A percentile compares a stretch with the other conserved stretches of the same genome.
Conservation (phyloP, 2,797 vertebrate genomes). For the Microchirus variegatus region DNA sequence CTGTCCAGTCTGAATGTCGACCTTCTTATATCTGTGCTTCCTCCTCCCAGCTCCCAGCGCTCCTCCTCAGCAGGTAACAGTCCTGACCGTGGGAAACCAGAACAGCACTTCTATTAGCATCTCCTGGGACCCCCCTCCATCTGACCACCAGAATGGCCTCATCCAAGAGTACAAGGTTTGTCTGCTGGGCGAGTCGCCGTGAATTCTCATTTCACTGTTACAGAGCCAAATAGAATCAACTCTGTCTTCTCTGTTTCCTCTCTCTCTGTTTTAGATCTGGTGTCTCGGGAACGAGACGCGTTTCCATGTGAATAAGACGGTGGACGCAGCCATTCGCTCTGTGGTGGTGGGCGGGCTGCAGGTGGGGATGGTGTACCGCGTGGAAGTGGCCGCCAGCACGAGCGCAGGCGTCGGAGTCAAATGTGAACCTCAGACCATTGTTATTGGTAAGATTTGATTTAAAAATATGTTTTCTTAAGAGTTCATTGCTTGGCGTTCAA, state of each 20-base stretch:
- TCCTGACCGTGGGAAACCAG: conserved; percentile 93
- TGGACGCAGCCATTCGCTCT: conserved; percentile 96
- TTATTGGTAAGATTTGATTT: conserved; percentile 85
- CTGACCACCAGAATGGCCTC: conserved; percentile 97
- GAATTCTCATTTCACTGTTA: conserved; percentile 13
- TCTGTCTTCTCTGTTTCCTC: not conserved
- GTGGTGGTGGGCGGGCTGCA: conserved; percentile 96
- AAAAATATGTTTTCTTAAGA: conserved; percentile 8
- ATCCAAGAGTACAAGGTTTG: conserved; percentile 98
- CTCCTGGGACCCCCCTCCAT: conserved; percentile 97
- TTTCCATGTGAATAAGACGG: conserved; percentile 98
- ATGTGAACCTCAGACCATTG: conserved; percentile 93
- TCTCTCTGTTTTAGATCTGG: conserved; percentile 88
- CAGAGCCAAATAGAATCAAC: conserved; percentile 27
- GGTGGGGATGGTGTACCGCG: conserved; percentile 91
- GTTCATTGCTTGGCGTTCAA: no score
- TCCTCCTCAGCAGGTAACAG: conserved; percentile 97
- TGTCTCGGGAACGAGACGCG: conserved; percentile 97
- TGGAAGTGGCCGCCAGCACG: conserved; percentile 97
- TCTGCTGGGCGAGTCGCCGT: conserved; percentile 2
- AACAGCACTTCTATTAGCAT: conserved; percentile 99
- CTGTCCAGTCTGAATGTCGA: conserved; percentile 17
- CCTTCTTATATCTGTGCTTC: conserved; percentile 27
- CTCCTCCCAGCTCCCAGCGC: conserved; percentile 90
- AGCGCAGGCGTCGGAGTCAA: conserved; percentile 95